Evolutionary conservation across 2,113 vertebrate genomes (phyloP).

Genomic region (Gallinago media): DNA sequence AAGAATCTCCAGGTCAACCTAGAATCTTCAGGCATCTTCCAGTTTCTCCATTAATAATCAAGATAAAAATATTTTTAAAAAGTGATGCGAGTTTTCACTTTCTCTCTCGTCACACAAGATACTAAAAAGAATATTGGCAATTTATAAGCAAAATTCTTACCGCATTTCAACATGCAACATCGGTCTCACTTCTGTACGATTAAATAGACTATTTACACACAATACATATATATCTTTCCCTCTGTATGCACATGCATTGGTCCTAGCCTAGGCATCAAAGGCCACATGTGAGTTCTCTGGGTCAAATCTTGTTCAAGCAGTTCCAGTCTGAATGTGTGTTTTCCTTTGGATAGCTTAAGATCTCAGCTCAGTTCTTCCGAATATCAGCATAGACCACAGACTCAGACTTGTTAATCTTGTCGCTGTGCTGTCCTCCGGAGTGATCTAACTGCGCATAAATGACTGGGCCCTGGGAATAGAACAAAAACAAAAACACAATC

Average conservation of each 20-base stretch:
- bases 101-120: constrained; percentile 64
- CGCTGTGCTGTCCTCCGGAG: constrained; percentile 87
- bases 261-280: constrained; percentile 71
- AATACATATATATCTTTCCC: constrained; percentile 69
- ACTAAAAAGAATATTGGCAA: constrained; percentile 67
- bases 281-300: constrained; percentile 68
- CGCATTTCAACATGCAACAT: constrained; percentile 71
- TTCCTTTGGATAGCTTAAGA: constrained; percentile 44
- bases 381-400: constrained; percentile 97
- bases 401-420: constrained; percentile 94
- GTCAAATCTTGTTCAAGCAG: constrained; percentile 43
- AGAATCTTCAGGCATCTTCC: constrained; percentile 59
- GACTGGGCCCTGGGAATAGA: constrained; percentile 88
- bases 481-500: background rate
- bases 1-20: background rate
- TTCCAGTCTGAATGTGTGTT: constrained; percentile 63
- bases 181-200: constrained; percentile 69
- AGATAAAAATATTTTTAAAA: constrained; percentile 60
- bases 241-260: constrained; percentile 71
- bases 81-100: constrained; percentile 59
- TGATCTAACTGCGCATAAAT: constrained; percentile 97
- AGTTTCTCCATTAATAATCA: constrained; percentile 65
- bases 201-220: constrained; percentile 80
- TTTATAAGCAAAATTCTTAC: constrained; percentile 72
- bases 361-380: constrained; percentile 85